These are phyloP conservation scores for Perca fluviatilis DNA, from an alignment of 2,113 vertebrate genomes.

Conservation along the genomic window DNA sequence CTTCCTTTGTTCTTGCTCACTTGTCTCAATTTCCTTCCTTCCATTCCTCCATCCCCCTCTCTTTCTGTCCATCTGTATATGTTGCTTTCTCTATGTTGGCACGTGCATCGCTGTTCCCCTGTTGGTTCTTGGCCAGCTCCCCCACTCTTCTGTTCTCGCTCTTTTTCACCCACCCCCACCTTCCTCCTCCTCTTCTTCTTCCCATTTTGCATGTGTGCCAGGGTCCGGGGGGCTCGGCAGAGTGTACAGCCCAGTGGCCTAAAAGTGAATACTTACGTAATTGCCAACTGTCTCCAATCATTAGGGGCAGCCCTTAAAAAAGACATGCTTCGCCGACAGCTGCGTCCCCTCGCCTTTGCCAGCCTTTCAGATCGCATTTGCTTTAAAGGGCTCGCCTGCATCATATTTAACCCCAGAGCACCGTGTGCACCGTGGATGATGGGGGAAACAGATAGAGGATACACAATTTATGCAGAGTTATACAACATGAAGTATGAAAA, in stretches of 20 bases:
- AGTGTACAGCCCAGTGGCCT: slow-evolving; percentile 82
- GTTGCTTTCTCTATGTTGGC: slow-evolving; percentile 59
- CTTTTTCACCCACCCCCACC: slow-evolving; percentile 54
- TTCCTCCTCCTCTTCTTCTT: slow-evolving; percentile 44
- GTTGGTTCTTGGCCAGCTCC: slow-evolving; percentile 63
- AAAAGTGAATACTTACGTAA: slow-evolving; percentile 86
- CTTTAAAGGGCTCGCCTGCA: slow-evolving; percentile 79
- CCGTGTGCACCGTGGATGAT: slow-evolving; percentile 51
- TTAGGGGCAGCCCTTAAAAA: slow-evolving; percentile 87
- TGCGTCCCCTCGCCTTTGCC: slow-evolving; percentile 86
- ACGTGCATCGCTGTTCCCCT: slow-evolving; percentile 63
- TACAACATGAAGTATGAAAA: slow-evolving; percentile 49
- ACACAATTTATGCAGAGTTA: slow-evolving; percentile 49
- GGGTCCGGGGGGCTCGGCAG: slow-evolving; percentile 77
- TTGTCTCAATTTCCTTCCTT: slow-evolving; percentile 31
- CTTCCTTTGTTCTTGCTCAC: slow-evolving; percentile 51
- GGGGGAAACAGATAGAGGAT: slow-evolving; percentile 42
- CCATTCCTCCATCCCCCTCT: slow-evolving; percentile 56
- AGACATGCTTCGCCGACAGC: slow-evolving; percentile 86
- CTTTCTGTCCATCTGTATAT: slow-evolving; percentile 62
- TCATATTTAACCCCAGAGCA: slow-evolving; percentile 81
- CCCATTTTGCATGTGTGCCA: slow-evolving; percentile 79
- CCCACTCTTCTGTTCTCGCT: slow-evolving; percentile 58
- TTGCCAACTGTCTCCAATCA: slow-evolving; percentile 88
- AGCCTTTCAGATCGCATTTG: slow-evolving; percentile 87